Conservation (phyloP, 2,797 vertebrate genomes). For the Tapera naevia region DNA sequence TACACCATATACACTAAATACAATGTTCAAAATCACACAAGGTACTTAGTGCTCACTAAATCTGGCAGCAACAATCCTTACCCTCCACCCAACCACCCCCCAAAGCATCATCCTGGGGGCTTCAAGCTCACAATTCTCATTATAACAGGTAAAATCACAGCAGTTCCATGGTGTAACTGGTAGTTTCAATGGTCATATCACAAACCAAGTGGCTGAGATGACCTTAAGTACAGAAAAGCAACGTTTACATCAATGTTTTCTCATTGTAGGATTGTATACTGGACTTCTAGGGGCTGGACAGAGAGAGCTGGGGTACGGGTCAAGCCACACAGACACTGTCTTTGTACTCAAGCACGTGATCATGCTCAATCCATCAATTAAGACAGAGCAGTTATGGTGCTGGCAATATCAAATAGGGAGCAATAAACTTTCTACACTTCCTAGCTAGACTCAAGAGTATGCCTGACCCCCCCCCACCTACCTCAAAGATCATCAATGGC, state of each 20-base stretch:
- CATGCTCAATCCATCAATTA: not conserved
- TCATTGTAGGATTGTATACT: fast-evolving
- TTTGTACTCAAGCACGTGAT: not conserved
- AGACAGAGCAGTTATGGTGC: not conserved
- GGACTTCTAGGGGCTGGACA: not conserved
- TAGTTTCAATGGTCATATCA: not conserved
- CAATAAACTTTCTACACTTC: not conserved
- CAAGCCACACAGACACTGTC: fast-evolving
- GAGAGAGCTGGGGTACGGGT: not conserved
- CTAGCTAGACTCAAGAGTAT: not conserved
- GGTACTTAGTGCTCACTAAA: not conserved
- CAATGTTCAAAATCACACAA: fast-evolving
- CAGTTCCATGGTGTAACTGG: fast-evolving
- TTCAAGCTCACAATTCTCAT: not conserved
- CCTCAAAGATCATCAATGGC: not conserved
- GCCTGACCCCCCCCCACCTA: fast-evolving
- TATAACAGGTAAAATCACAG: not conserved
- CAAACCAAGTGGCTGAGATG: not conserved
- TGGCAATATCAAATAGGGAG: not conserved
- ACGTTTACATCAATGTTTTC: not conserved
- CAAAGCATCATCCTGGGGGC: not conserved
- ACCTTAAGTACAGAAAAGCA: not conserved
- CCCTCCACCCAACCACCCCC: too few species aligned
- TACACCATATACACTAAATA: fast-evolving
- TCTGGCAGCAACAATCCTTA: not conserved